phyloP scores from a whole-genome alignment of 2,888 invertebrate genomes.

The Cylloceria caligata region DNA sequence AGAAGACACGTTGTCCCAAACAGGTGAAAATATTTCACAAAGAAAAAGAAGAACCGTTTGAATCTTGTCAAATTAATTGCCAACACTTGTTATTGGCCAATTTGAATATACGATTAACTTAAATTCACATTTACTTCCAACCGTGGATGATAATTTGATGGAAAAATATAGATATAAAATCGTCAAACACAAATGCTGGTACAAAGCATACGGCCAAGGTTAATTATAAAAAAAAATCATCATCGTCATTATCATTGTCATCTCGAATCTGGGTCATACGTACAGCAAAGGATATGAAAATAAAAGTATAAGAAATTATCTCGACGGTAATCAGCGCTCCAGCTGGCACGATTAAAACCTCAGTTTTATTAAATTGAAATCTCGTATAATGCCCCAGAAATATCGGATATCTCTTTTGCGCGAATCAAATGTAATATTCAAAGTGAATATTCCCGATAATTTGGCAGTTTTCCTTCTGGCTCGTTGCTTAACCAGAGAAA shows the following conservation, averaged over 20 bases:
- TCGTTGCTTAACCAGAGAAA: constrained; percentile 4
- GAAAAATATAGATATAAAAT: background rate
- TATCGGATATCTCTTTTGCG: background rate
- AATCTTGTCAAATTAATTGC: no score
- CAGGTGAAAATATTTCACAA: no score
- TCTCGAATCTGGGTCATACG: background rate
- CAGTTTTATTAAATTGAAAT: background rate
- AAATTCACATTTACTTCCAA: background rate
- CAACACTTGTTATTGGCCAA: background rate
- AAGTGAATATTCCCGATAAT: constrained; percentile 32
- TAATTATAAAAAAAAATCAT: background rate
- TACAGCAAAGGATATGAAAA: background rate
- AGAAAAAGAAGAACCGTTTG: no score
- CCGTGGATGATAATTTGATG: background rate
- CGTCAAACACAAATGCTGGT: background rate
- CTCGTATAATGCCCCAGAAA: background rate
- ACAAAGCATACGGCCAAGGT: background rate
- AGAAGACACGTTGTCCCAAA: background rate
- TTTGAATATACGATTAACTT: background rate
- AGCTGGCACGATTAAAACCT: background rate
- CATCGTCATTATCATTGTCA: background rate
- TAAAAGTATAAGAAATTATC: background rate
- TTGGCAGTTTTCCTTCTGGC: constrained; percentile 12
- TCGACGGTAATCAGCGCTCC: background rate
- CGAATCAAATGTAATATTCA: constrained; percentile 14